Conservation (phyloP, 2,113 vertebrate species). For the Melanotaenia duboulayi region DNA sequence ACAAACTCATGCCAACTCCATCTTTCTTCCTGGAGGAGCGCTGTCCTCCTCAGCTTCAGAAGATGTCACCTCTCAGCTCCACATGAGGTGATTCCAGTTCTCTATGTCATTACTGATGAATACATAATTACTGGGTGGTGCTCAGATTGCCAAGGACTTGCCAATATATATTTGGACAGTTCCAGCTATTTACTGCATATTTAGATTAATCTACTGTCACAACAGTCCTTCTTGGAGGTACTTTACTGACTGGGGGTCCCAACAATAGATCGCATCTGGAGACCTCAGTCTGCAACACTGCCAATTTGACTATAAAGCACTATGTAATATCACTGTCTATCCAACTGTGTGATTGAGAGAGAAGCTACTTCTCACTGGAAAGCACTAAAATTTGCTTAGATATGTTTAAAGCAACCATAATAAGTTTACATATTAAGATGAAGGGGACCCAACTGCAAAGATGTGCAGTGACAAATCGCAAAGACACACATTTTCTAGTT, state of each 20-base stretch:
- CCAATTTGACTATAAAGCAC: slow-evolving; percentile 59
- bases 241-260: slow-evolving; percentile 32
- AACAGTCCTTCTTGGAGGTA: slow-evolving; percentile 13
- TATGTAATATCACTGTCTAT: slow-evolving; percentile 21
- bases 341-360: slow-evolving; percentile 9
- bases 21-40: slow-evolving; percentile 11
- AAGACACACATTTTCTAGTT: slow-evolving; percentile 14
- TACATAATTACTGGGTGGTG: slow-evolving; percentile 64
- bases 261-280: slow-evolving; percentile 26
- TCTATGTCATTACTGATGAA: slow-evolving; percentile 52
- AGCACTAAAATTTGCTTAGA: slow-evolving; percentile 2
- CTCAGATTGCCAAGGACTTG: slow-evolving; percentile 79
- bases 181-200: slow-evolving; percentile 57
- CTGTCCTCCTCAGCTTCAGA: slow-evolving; percentile 38
- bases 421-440: slow-evolving; percentile 16
- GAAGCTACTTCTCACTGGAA: slow-evolving; percentile 14
- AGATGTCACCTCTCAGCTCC: slow-evolving; percentile 37
- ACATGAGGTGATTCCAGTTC: slow-evolving; percentile 25
- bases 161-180: slow-evolving; percentile 66
- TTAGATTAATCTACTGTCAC: slow-evolving; percentile 44
- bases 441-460: slow-evolving; percentile 31
- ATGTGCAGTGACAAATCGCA: slow-evolving; percentile 33
- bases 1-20: slow-evolving; percentile 44
- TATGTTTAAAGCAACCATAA: slow-evolving; percentile 10
- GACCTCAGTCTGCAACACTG: slow-evolving; percentile 60